Evolutionary conservation across 2,797 vertebrate genomes (phyloP).

Genomic region (Coracias cyanogaster): DNA sequence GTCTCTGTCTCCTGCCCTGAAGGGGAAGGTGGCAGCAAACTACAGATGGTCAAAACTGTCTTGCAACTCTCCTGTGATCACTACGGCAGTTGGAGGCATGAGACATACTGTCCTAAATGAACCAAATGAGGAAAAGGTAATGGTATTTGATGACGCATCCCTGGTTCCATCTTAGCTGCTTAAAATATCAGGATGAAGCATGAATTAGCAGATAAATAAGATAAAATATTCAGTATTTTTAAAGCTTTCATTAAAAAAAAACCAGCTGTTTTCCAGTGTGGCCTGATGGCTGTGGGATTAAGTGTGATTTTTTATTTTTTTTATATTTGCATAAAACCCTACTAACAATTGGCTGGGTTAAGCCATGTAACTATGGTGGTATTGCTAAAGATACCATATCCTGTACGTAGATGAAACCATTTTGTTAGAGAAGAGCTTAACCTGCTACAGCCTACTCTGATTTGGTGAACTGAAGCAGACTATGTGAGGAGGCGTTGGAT

Average conservation of each 20-base stretch:
- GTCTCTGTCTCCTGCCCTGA: not conserved
- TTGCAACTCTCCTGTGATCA: not conserved
- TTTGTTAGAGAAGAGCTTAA: not conserved
- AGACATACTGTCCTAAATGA: not conserved
- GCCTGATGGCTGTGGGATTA: not conserved
- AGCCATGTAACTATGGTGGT: not conserved
- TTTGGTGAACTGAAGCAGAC: not conserved
- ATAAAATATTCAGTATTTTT: not conserved
- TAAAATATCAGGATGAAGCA: not conserved
- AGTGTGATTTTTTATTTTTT: not conserved
- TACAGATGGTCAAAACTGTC: not conserved
- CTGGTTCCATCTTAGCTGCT: not conserved
- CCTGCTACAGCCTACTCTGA: not conserved
- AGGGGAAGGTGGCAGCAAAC: not conserved
- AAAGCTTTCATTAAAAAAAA: not conserved
- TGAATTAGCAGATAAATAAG: not conserved
- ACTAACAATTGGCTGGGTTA: not conserved
- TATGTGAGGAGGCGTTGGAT: not conserved
- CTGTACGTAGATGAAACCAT: not conserved
- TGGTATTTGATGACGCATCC: not conserved
- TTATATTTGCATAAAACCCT: not conserved
- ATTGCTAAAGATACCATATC: not conserved
- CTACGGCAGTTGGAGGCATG: not conserved
- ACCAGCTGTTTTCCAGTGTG: not conserved
- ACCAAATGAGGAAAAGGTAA: not conserved